These are phyloP conservation scores for Heterodera schachtii DNA, from an alignment of 1,140 invertebrate genomes.

Conservation along the genomic window DNA sequence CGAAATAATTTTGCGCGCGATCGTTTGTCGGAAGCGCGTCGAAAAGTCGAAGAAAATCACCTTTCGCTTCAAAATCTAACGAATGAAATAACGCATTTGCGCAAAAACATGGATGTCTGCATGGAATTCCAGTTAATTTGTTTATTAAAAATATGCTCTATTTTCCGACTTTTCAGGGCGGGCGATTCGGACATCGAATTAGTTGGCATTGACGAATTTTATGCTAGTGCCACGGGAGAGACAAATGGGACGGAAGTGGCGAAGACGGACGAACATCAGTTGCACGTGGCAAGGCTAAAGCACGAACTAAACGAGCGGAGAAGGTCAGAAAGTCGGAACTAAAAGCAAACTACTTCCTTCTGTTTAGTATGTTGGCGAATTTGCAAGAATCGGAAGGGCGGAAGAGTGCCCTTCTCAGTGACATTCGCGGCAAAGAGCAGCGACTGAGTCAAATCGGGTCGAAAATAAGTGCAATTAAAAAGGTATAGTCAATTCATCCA, in stretches of 20 bases:
- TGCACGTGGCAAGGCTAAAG: conserved; percentile 41
- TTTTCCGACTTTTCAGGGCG: conserved; percentile 13
- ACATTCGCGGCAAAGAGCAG: conserved; percentile 40
- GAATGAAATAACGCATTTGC: conserved; percentile 43
- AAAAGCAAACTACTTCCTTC: background rate
- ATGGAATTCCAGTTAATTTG: conserved; percentile 38
- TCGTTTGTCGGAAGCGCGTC: conserved; percentile 20
- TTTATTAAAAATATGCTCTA: background rate
- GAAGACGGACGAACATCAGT: conserved; percentile 29
- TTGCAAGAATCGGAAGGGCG: conserved; percentile 44
- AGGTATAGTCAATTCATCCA: conserved; percentile 11
- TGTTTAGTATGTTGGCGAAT: conserved; percentile 30
- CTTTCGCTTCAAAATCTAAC: conserved; percentile 39
- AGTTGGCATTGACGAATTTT: conserved; percentile 35
- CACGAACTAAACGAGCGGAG: conserved; percentile 36
- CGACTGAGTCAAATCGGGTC: conserved; percentile 35
- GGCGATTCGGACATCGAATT: conserved; percentile 35
- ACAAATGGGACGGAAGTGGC: conserved; percentile 1
- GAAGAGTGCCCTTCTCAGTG: conserved; percentile 42
- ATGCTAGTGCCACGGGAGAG: conserved; percentile 17
- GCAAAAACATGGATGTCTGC: conserved; percentile 37
- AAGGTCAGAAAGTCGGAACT: conserved; percentile 18
- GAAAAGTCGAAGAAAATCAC: conserved; percentile 36
- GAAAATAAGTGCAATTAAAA: conserved; percentile 28
- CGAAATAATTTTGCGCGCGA: conserved; percentile 28